phyloP scores from a whole-genome alignment of 2,888 invertebrate species.

The Sisyra terminalis region DNA sequence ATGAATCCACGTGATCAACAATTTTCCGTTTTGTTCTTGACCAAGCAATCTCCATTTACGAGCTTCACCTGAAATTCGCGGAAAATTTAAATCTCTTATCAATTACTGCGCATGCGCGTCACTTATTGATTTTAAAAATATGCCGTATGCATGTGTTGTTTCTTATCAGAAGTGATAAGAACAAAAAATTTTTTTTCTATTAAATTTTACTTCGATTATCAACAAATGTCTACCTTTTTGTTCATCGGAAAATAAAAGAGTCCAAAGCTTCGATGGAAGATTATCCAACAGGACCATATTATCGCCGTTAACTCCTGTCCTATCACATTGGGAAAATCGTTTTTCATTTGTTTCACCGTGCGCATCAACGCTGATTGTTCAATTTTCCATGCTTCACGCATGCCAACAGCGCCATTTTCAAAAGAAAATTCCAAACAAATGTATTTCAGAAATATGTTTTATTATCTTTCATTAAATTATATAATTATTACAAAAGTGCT shows the following conservation, averaged over 20 bases:
- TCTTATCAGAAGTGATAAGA: neutral
- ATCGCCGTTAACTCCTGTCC: neutral
- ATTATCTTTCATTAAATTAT: no score
- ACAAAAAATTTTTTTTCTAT: neutral
- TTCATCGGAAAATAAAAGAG: constrained; percentile 31
- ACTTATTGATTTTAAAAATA: neutral
- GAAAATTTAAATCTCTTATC: neutral
- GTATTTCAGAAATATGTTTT: no score
- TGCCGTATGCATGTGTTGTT: neutral
- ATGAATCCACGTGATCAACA: constrained; percentile 49
- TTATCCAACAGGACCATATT: constrained; percentile 29
- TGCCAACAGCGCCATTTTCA: no score
- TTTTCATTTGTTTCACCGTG: no score
- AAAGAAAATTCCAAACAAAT: no score
- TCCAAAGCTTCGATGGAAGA: constrained; percentile 39
- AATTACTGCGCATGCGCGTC: neutral
- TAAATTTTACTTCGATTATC: neutral
- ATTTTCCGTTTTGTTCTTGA: constrained; percentile 60
- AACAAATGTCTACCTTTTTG: constrained; percentile 28
- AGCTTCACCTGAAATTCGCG: constrained; percentile 34
- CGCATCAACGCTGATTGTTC: no score
- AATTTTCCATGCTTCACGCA: no score
- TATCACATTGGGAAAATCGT: no score
- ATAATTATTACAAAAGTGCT: no score
- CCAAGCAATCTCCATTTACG: constrained; percentile 68